phyloP scores from a whole-genome alignment of 2,113 vertebrate species.

The Gnathonemus echidnorhynchus region DNA sequence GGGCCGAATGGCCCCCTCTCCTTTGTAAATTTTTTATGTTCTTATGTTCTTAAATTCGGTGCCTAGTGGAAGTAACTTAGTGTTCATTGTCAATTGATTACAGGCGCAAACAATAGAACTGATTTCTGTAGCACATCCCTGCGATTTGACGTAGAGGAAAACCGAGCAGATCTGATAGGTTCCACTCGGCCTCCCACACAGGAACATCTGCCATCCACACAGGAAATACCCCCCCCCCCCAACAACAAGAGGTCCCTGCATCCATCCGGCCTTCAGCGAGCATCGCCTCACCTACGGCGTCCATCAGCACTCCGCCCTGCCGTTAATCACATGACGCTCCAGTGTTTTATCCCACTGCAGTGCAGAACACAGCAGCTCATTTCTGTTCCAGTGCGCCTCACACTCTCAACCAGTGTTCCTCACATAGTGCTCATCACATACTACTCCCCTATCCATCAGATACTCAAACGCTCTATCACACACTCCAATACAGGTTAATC shows the following conservation, averaged over 20 bases:
- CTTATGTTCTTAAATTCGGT: background rate
- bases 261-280: conserved; percentile 16
- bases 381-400: background rate
- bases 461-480: background rate
- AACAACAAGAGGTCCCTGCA: background rate
- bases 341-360: background rate
- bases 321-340: background rate
- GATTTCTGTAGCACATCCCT: background rate
- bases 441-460: background rate
- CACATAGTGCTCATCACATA: background rate
- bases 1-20: no score
- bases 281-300: background rate
- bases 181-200: conserved; percentile 22
- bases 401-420: background rate
- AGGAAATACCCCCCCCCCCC: conserved; percentile 35
- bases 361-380: background rate
- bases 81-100: background rate
- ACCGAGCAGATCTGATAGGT: conserved; percentile 32
- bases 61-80: background rate
- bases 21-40: no score
- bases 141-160: conserved; percentile 15
- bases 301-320: background rate
- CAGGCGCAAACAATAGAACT: background rate
- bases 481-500: background rate
- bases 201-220: conserved; percentile 34